These are phyloP conservation scores for Tethea ocularis DNA, from an alignment of 2,888 invertebrate genomes.

Conservation along the genomic window DNA sequence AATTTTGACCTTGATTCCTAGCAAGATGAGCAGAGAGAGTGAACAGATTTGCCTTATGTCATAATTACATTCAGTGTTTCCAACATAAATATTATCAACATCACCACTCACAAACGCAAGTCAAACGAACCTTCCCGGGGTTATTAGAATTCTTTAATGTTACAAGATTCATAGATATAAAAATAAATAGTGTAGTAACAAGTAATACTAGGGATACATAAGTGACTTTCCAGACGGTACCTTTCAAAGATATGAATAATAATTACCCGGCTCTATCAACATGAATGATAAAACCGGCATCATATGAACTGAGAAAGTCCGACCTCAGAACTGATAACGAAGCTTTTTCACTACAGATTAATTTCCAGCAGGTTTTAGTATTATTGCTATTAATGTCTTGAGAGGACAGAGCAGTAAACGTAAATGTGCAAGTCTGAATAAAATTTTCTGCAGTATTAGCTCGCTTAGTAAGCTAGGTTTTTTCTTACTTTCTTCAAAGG, in stretches of 20 bases:
- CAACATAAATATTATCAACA: too few species aligned
- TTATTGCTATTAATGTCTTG: background rate
- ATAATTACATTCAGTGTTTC: too few species aligned
- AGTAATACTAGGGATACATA: too few species aligned
- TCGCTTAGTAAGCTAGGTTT: background rate
- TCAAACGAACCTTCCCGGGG: too few species aligned
- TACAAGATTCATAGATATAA: too few species aligned
- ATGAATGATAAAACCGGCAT: background rate
- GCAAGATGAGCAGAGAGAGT: too few species aligned
- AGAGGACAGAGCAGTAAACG: background rate
- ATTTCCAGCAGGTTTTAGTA: background rate
- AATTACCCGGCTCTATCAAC: background rate
- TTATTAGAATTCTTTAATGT: too few species aligned
- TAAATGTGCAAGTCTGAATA: background rate
- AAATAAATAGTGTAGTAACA: too few species aligned
- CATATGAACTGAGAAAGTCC: background rate
- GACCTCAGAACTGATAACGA: constrained; percentile 1
- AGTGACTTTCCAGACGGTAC: background rate
- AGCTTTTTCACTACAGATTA: background rate
- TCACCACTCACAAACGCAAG: too few species aligned
- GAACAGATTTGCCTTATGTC: too few species aligned
- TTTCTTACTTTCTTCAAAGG: too few species aligned
- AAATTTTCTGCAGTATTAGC: background rate
- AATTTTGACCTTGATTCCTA: too few species aligned
- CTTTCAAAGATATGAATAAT: background rate